phyloP scores from a whole-genome alignment of 2,113 vertebrate genomes.

The Urocynchramus pylzowi region DNA sequence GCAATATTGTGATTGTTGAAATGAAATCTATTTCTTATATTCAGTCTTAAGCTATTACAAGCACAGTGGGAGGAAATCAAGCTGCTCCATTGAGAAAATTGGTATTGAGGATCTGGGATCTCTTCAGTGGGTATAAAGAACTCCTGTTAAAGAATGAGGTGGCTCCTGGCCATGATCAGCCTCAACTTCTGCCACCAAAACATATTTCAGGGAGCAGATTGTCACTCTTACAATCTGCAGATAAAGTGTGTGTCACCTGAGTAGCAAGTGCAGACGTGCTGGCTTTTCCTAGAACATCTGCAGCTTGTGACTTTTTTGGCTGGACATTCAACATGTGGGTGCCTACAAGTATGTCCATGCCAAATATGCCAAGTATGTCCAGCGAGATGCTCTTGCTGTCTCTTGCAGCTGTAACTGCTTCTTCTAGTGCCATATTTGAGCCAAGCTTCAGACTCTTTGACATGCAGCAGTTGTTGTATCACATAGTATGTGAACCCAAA shows the following conservation, averaged over 20 bases:
- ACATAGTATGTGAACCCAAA: background rate
- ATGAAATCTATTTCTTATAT: background rate
- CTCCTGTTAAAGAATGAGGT: background rate
- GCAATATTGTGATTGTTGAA: constrained; percentile 3
- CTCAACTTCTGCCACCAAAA: background rate
- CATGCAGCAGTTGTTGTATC: background rate
- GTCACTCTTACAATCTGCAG: background rate
- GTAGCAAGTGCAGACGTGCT: fast-evolving
- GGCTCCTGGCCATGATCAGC: background rate
- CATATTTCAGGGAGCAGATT: background rate
- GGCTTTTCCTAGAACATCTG: background rate
- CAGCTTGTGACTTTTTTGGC: background rate
- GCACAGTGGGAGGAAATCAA: constrained; percentile 31
- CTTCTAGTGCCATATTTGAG: background rate
- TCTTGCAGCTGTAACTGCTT: background rate
- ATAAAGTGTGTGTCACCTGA: background rate
- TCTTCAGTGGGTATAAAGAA: background rate
- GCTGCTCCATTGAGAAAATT: constrained; percentile 27
- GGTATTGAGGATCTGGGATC: background rate
- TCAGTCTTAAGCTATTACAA: background rate
- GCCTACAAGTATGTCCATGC: background rate
- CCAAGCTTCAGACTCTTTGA: background rate
- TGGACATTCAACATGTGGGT: fast-evolving
- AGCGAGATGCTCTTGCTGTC: background rate
- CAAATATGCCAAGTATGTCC: background rate